Conservation (phyloP, 2,797 vertebrate species). For the Mormyrus proboscirostris region DNA sequence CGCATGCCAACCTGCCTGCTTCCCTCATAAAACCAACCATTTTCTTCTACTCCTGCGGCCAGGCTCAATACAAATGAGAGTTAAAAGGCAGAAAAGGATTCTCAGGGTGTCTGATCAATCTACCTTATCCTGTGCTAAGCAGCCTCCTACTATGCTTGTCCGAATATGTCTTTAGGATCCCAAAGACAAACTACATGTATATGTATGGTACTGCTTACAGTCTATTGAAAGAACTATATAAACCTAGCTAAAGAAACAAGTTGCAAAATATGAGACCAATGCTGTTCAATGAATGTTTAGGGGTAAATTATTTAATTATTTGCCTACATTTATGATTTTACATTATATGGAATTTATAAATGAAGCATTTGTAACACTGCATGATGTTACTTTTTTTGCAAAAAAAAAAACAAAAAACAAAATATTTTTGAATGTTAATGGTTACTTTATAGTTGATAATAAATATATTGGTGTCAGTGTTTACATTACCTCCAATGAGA, state of each 20-base stretch:
- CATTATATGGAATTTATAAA: slow-evolving; percentile 70
- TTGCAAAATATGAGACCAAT: slow-evolving; percentile 73
- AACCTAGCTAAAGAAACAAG: slow-evolving; percentile 56
- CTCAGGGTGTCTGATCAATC: slow-evolving; percentile 68
- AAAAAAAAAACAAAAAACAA: slow-evolving; percentile 39
- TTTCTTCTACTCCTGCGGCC: slow-evolving; percentile 57
- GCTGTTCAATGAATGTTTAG: slow-evolving; percentile 74
- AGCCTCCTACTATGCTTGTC: slow-evolving; percentile 57
- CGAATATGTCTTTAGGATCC: slow-evolving; percentile 54
- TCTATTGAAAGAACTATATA: slow-evolving; percentile 53
- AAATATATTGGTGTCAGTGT: slow-evolving; percentile 59
- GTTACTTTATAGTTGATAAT: slow-evolving; percentile 54
- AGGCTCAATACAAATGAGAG: slow-evolving; percentile 47
- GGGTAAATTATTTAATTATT: slow-evolving; percentile 63
- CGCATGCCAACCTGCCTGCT: slow-evolving; percentile 57
- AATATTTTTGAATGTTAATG: slow-evolving; percentile 51
- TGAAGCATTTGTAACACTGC: slow-evolving; percentile 62
- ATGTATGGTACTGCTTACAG: slow-evolving; percentile 53
- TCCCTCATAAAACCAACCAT: slow-evolving; percentile 59
- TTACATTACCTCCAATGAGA: slow-evolving; percentile 60
- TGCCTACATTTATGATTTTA: slow-evolving; percentile 63
- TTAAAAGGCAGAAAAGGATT: slow-evolving; percentile 56
- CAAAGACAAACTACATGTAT: slow-evolving; percentile 59
- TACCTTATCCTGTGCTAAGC: slow-evolving; percentile 59
- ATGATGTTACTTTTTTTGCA: slow-evolving; percentile 68